phyloP scores from a whole-genome alignment of 1,140 invertebrate genomes.

The Anthonomus grandis region DNA sequence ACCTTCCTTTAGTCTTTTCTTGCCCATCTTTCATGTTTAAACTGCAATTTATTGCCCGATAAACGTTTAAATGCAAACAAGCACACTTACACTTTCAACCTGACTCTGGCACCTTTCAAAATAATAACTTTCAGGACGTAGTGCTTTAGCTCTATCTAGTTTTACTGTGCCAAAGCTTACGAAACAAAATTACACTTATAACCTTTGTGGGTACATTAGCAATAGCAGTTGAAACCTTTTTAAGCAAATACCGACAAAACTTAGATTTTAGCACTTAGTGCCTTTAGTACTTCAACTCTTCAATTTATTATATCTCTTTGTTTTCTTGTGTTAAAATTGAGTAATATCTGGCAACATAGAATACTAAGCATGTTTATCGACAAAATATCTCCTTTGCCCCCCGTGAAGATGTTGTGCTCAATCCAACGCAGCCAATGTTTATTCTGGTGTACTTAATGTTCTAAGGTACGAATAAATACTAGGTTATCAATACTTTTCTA shows the following conservation, averaged over 20 bases:
- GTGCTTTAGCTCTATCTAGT: constrained; percentile 1
- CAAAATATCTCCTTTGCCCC: too few species aligned
- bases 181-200: constrained; percentile 8
- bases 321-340: too few species aligned
- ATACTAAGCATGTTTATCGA: too few species aligned
- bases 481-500: too few species aligned
- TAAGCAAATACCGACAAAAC: constrained; percentile 3
- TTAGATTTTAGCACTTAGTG: constrained; percentile 7
- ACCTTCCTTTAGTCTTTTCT: not conserved
- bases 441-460: too few species aligned
- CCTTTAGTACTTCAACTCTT: too few species aligned
- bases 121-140: not conserved
- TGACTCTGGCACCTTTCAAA: constrained; percentile 2
- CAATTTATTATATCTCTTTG: too few species aligned
- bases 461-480: too few species aligned
- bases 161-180: constrained; percentile 2
- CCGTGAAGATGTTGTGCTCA: too few species aligned
- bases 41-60: not conserved
- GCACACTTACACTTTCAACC: constrained; percentile 1
- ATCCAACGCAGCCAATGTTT: too few species aligned
- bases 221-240: constrained; percentile 7
- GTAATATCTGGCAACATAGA: too few species aligned
- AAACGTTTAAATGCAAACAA: constrained; percentile 1
- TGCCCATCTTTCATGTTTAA: not conserved
- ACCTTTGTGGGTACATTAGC: constrained; percentile 8